Evolutionary conservation across 2,797 vertebrate genomes (phyloP), one percentile per base, ranked within the genome.

Genomic region (Threskiornis aethiopicus): DNA sequence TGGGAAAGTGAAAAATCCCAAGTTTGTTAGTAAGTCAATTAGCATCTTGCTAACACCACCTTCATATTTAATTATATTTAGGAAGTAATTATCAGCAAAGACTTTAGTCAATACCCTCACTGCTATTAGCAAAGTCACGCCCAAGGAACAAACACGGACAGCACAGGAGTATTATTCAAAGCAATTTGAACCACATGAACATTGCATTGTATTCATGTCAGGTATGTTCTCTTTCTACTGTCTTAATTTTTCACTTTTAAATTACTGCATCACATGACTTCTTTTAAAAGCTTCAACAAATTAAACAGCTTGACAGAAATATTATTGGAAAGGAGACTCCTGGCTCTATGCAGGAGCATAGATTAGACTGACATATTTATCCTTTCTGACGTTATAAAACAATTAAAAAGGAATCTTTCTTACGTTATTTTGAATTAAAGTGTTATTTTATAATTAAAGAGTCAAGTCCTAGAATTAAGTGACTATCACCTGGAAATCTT

Each of bases 241-340:
- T 77, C 73, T 88, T 84, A 33, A 66, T 86, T 73, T 90, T 77
- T 92, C 72, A 89, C 22, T 67, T 93, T 75, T 71, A 70, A 87
- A 92, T 93, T 77, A 88, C 31, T 59, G 26, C 49, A 69, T 93
- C 79, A 87, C n/a, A 35, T 58, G 79, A 66, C 69, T 65, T 58
- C 52, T 77, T 84, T 80, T 91, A 69, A 92, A 96, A 95, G 84
- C 72, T 69, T 55, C 46, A 85, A 91, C 82, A 94, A 92, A 92
- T 83, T 80, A 96, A 93, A 91, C 19, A 89, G 35, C 46, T 70
- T 92, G 87, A 95, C 64, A 90, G 79, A 93, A 94, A 79, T 72
- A 81, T 77, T 89, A 87, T 5, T 84, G 86, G 41, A 88, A 69
- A 90, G 58, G 20, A 87, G 44, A 93, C 42, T 87, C 54, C 21